A percentile compares a stretch with the other conserved stretches of the same genome.
Conservation (phyloP, 2,113 vertebrate species). For the Corythornis madagascariensis region DNA sequence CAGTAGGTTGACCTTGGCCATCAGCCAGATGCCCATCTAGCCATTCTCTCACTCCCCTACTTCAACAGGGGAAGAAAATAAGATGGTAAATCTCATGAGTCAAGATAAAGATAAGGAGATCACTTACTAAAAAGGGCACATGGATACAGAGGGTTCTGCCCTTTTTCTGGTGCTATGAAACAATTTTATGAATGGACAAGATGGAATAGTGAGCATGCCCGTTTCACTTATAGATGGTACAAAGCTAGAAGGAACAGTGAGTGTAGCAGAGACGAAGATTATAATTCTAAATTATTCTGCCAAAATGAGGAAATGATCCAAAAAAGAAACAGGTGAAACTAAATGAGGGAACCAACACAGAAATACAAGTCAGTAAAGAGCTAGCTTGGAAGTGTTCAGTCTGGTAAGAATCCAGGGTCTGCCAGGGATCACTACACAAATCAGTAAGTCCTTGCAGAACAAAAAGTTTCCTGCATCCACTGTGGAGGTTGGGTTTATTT, state of each 20-base stretch:
- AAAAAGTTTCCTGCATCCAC: not conserved
- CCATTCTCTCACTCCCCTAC: not conserved
- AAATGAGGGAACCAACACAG: not conserved
- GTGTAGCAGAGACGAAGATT: not conserved
- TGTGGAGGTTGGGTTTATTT: not conserved
- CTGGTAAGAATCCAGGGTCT: not conserved
- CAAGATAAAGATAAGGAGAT: not conserved
- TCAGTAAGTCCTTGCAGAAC: not conserved
- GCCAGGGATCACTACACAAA: not conserved
- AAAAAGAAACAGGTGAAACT: not conserved
- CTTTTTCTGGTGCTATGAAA: not conserved
- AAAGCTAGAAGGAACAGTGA: not conserved
- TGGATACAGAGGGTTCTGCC: not conserved
- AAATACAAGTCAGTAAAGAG: not conserved
- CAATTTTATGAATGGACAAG: not conserved
- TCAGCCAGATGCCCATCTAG: not conserved
- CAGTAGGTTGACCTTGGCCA: not conserved
- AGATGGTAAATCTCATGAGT: not conserved
- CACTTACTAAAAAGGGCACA: not conserved
- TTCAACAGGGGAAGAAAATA: not conserved
- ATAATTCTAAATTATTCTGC: not conserved
- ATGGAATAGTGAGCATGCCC: not conserved
- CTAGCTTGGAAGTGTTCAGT: not conserved
- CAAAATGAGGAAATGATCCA: not conserved
- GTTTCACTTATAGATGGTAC: not conserved